These are phyloP conservation scores for Macrochelys suwanniensis DNA, from an alignment of 2,797 vertebrate species.

Conservation along the genomic window DNA sequence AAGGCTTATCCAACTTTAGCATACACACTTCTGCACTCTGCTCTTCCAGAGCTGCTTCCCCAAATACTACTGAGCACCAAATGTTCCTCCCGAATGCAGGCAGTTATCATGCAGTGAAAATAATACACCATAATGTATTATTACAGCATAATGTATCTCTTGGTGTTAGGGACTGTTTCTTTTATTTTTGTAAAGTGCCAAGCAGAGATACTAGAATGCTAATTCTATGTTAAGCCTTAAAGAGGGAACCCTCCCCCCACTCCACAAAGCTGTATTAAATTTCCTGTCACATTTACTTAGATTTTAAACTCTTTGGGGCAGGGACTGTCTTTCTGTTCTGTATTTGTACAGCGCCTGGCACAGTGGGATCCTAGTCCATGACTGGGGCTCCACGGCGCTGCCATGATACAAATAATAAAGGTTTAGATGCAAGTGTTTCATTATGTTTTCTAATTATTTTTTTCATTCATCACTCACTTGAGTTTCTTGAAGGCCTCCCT, in stretches of 20 bases:
- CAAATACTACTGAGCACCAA: background rate
- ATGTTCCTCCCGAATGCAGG: background rate
- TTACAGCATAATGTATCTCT: fast-evolving
- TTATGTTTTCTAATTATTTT: background rate
- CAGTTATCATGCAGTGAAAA: background rate
- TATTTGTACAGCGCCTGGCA: fast-evolving
- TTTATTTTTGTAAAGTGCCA: fast-evolving
- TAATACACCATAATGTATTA: too few relatives aligned
- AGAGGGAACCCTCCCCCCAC: background rate
- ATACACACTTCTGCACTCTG: background rate
- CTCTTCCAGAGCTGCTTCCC: background rate
- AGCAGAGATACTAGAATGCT: fast-evolving
- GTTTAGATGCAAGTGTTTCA: background rate
- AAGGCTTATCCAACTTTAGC: background rate
- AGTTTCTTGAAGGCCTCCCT: conserved; percentile 94
- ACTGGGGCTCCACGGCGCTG: background rate
- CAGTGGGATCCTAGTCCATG: background rate
- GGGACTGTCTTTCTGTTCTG: background rate
- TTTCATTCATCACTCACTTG: conserved; percentile 86
- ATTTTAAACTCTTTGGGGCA: background rate
- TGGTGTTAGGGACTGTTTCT: background rate
- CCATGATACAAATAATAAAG: background rate
- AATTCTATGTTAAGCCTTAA: background rate
- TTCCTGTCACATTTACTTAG: background rate
- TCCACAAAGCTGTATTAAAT: background rate